A percentile compares a stretch with the other conserved stretches of the same genome.
These are phyloP conservation scores for Regulus satrapa DNA, from an alignment of 2,113 vertebrate species.

Conservation along the genomic window DNA sequence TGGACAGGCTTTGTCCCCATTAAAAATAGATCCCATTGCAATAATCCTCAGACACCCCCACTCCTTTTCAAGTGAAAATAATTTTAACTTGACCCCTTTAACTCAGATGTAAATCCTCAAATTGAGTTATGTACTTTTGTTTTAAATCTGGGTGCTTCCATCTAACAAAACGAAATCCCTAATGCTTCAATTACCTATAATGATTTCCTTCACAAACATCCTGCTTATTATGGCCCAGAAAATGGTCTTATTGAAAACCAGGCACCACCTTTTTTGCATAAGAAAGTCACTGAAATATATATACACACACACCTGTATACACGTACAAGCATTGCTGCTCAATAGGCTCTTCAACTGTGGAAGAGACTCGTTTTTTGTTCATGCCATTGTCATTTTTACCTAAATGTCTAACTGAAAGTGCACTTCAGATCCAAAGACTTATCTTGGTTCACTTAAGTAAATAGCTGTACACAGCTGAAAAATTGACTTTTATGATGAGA, in stretches of 20 bases:
- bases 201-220: neutral
- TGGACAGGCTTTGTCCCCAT: constrained; percentile 10
- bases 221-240: neutral
- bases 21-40: neutral
- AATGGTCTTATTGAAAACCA: neutral
- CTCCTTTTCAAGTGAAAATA: neutral
- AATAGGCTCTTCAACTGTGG: neutral
- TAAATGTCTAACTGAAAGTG: neutral
- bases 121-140: neutral
- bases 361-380: neutral
- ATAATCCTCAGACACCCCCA: neutral
- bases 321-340: neutral
- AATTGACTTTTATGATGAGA: neutral
- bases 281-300: neutral
- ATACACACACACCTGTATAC: accelerated
- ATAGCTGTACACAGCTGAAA: neutral
- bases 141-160: neutral
- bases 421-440: neutral
- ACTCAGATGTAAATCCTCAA: neutral
- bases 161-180: constrained; percentile 15
- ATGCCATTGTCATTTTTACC: neutral
- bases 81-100: neutral
- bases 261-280: neutral
- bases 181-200: constrained; percentile 51
- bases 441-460: neutral